Conservation (phyloP, 2,888 invertebrate genomes). For the Ptychoptera albimana region DNA sequence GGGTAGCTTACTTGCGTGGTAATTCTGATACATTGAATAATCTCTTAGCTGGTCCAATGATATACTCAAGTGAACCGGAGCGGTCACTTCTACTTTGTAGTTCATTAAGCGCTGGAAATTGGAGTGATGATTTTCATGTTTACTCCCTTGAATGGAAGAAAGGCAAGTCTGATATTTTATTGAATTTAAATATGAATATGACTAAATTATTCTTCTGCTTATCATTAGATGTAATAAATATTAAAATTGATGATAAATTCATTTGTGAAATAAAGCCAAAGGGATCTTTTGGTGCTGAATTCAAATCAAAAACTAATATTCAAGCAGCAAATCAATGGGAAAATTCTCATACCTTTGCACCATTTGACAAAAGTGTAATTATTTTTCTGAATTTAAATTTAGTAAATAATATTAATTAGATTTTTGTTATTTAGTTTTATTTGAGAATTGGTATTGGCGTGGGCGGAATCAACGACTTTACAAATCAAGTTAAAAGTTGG, state of each 20-base stretch:
- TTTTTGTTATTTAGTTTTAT: slow-evolving; percentile 44
- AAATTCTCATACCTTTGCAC: slow-evolving; percentile 42
- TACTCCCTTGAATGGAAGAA: slow-evolving; percentile 50
- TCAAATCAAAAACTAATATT: slow-evolving; percentile 6
- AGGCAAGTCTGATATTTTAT: slow-evolving; percentile 19
- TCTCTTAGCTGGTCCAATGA: slow-evolving; percentile 25
- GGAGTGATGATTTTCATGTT: slow-evolving; percentile 45
- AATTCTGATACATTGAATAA: slow-evolving; percentile 31
- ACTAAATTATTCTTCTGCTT: not conserved
- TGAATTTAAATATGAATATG: no score
- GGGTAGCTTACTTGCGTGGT: slow-evolving; percentile 52
- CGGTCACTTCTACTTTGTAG: slow-evolving; percentile 22
- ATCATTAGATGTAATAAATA: not conserved
- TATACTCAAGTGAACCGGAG: slow-evolving; percentile 23
- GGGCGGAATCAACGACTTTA: slow-evolving; percentile 40
- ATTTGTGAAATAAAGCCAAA: slow-evolving; percentile 1
- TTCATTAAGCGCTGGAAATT: slow-evolving; percentile 27
- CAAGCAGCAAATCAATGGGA: slow-evolving; percentile 38
- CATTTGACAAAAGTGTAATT: slow-evolving; percentile 55
- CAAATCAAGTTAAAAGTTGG: not conserved
- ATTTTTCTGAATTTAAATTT: not conserved
- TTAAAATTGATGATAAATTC: not conserved
- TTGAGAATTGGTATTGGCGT: slow-evolving; percentile 61
- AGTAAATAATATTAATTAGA: no score
- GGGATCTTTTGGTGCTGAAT: not conserved